Evolutionary conservation across 1,140 invertebrate species (phyloP), one percentile per base, ranked within the genome.

Genomic region (Capitella teleta): DNA sequence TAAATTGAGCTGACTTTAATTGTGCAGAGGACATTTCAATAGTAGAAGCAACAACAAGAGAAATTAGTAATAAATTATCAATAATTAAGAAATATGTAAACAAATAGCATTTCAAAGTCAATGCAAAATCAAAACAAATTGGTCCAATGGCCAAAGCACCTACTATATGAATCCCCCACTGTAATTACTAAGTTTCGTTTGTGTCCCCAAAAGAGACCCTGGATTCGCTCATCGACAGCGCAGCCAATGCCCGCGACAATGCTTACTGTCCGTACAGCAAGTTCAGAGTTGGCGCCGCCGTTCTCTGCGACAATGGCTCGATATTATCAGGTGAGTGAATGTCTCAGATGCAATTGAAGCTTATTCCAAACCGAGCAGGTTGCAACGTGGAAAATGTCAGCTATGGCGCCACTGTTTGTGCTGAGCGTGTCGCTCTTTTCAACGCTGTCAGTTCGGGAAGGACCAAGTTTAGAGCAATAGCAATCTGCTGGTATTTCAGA

Each of bases 331-430:
- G 62, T 65, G 58, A 34, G 28, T 28, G n/a, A 3, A 32, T 30
- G 19, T 21, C n/a, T 6, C 18, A 44, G n/a, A 18, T 25, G 41
- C 14, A 43, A 18, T 18, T 3, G 18, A 25, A 2, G 23, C 41
- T 18, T 25, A 43, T 3, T 18, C 4, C 2, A n/a, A 3, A 5
- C n/a, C n/a, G n/a, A n/a, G n/a, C 75, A 59, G 84, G 83, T 6
- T 94, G 87, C 65, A 98, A 98, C 66, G 80, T 98, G 21, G 95
- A 99, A 72, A 98, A 91, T 73, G 79, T 80, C 0, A 81, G 86
- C 0, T 87, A 83, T 60, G 77, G 84, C 0, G 79, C 84, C 0
- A 73, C 78, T 1, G 81, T 89, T 49, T 98, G 95, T 73, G 95
- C 94, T 0, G 95, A 98, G 69, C 77, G 88, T 23, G 80, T 82